Base-by-base conservation (phyloP, 2,888 invertebrate genomes). In the Epistrophe grossulariae region DNA sequence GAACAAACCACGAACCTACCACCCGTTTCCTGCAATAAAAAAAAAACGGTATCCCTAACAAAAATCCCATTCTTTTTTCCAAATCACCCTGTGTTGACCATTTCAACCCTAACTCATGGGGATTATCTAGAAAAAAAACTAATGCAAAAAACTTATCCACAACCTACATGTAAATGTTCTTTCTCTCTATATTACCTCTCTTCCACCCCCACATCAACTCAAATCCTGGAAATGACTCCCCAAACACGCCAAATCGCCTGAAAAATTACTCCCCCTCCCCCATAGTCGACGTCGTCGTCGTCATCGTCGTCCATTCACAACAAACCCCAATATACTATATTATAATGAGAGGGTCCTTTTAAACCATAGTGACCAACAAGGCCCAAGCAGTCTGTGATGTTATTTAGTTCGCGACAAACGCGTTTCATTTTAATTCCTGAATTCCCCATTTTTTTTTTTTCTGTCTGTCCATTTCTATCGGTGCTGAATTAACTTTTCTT, bases 321-420 rank as follows among this genome's bases (percentile, higher is more conserved):
- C 62, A 35, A 55, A 24, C 2, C 24, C 52, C 52, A 24, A 52
- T 52, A 24, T 15, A 55, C 50, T 15, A 35, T 24, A 60, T 31
- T 45, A 64, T 35, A 73, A 66, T 55, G 57, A 45, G 55, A 28
- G 60, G n/a, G 83, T 83, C 87, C 87, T 82, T 79, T 88, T 82
- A 82, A 79, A 88, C 88, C 87, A 87, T 83, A 87, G 87, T 87
- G 87, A 84, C 88, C 80, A 88, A 35, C 19, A 66, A 62, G 68
- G 66, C 79, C 87, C 76, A 87, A 88, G 83, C 89, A 88, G 85
- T 89, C 89, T 89, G 84, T 89, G 88, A 84, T 88, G 89, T 88
- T 88, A 88, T 88, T 88, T 88, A 87, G 88, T 60, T 57, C 80
- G 85, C 73, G 72, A 88, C 80, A 83, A 74, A 81, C 82, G 79